Evolutionary conservation across 2,888 invertebrate genomes (phyloP), one percentile per base, ranked within the genome.

Genomic region (Eristalis tenax): DNA sequence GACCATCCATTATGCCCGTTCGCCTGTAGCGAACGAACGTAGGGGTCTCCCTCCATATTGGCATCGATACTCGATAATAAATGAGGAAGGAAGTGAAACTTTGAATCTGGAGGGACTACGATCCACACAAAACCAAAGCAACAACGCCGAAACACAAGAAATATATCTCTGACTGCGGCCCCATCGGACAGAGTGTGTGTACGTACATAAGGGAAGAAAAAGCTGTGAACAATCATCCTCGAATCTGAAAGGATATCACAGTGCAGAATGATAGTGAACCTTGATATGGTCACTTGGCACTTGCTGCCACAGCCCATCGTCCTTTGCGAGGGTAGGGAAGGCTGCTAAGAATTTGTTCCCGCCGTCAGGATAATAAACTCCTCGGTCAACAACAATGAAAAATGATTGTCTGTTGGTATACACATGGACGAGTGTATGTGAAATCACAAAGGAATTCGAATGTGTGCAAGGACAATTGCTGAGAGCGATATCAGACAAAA

Each of bases 21-120:
- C 64, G 64, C 69, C 63, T 71, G 69, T 75, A 28, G 78, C 73
- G 32, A n/a, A n/a, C n/a, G n/a, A n/a, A n/a, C n/a, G n/a, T n/a
- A n/a, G n/a, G n/a, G n/a, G 65, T 43, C 50, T 26, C 28, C 38
- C 32, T 32, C 32, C 32, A 10, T 26, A 8, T 22, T 32, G 56
- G 66, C 66, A 73, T 71, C 74, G 77, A 86, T 77, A 82, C 64
- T 69, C 65, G 61, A 82, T 77, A 85, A 78, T 74, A 86, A 86
- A 82, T 82, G 73, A 69, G 65, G 78, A 82, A 71, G 77, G 82
- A 86, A 82, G 76, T 77, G 56, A 82, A 74, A 86, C 82, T 86
- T 86, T 43, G 65, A 78, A 59, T 85, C 85, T 43, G 68, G 11
- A 57, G 81, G 73, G 85, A 77, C 56, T 64, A 22, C 40, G 57